phyloP scores from a whole-genome alignment of 2,888 invertebrate genomes.

The Schizaphis graminum region DNA sequence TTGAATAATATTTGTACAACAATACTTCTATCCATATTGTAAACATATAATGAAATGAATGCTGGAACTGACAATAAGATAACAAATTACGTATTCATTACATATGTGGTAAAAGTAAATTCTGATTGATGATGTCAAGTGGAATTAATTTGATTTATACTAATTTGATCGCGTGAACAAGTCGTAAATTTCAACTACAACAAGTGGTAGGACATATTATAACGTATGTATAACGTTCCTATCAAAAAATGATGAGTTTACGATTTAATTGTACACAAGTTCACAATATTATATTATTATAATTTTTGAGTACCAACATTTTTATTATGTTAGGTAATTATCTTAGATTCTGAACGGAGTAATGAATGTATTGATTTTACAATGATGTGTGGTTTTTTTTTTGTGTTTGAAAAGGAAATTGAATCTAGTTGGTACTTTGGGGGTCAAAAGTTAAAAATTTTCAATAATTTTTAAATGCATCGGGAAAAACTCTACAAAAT shows the following conservation, averaged over 20 bases:
- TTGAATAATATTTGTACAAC: background rate
- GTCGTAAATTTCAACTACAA: background rate
- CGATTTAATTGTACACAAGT: background rate
- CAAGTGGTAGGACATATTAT: background rate
- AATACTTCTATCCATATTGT: background rate
- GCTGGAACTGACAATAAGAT: background rate
- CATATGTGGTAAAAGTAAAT: conserved; percentile 13
- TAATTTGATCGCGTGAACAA: background rate
- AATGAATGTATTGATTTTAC: too few relatives aligned
- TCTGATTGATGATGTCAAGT: conserved; percentile 36
- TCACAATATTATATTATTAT: background rate
- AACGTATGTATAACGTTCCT: background rate
- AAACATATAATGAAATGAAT: background rate
- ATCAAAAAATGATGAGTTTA: background rate
- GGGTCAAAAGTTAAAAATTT: too few relatives aligned
- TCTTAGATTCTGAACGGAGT: too few relatives aligned
- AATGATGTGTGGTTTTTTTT: too few relatives aligned
- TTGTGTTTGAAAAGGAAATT: too few relatives aligned
- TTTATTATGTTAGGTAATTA: background rate
- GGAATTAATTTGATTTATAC: conserved; percentile 3
- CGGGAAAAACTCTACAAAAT: too few relatives aligned
- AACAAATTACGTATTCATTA: conserved; percentile 36
- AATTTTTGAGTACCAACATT: background rate
- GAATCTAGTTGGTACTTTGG: too few relatives aligned
- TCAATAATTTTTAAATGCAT: too few relatives aligned